These are phyloP conservation scores for Cephus rjabovi DNA, from an alignment of 2,888 invertebrate species.

Conservation along the genomic window DNA sequence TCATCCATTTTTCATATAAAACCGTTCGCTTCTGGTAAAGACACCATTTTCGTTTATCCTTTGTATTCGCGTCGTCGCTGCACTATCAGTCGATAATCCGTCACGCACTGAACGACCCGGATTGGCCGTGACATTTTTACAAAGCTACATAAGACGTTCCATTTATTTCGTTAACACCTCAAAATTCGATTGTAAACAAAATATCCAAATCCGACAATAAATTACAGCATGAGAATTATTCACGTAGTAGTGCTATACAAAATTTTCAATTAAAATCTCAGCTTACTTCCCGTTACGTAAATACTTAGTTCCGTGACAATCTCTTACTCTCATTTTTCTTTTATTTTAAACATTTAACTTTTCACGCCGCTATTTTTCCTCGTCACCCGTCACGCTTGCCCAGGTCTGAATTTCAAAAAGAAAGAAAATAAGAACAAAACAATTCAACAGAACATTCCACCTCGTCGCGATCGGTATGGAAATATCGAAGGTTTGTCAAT, in stretches of 20 bases:
- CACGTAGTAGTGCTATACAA: neutral
- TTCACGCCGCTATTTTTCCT: constrained; percentile 26
- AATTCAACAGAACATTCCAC: constrained; percentile 48
- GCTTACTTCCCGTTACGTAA: neutral
- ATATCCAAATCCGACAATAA: neutral
- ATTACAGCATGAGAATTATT: neutral
- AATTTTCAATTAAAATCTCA: neutral
- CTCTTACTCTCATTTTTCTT: constrained; percentile 24
- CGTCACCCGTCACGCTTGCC: neutral
- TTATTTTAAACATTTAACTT: constrained; percentile 18
- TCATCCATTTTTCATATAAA: neutral
- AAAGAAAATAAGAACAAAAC: neutral
- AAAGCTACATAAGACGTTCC: neutral
- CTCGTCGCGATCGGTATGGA: constrained; percentile 62
- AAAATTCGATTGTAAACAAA: neutral
- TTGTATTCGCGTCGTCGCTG: neutral
- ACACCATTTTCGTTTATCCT: neutral
- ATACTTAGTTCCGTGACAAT: constrained; percentile 24
- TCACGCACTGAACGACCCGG: neutral
- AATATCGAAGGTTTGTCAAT: constrained; percentile 58
- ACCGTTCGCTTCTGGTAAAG: neutral
- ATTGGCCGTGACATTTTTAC: neutral
- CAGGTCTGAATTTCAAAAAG: constrained; percentile 21
- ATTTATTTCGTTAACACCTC: neutral
- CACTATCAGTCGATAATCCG: neutral